phyloP scores from a whole-genome alignment of 2,113 vertebrate genomes.

The Neomonachus schauinslandi region DNA sequence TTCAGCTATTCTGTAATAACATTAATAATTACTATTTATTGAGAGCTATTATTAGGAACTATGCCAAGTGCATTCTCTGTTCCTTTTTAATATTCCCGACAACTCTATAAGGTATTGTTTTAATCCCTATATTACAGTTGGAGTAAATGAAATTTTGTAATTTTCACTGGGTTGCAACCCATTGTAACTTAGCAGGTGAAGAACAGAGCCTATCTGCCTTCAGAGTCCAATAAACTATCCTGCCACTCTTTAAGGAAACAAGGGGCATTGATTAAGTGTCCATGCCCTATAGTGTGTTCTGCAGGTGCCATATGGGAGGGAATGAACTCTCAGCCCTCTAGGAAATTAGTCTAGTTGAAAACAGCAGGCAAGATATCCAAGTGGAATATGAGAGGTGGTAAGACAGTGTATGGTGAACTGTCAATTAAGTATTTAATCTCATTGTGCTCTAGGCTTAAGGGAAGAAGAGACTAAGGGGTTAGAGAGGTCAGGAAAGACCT shows the following conservation, averaged over 20 bases:
- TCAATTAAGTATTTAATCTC: neutral
- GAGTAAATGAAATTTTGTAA: neutral
- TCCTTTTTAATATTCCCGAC: neutral
- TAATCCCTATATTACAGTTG: neutral
- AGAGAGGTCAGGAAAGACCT: neutral
- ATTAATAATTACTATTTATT: slow-evolving; percentile 73
- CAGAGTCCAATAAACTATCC: neutral
- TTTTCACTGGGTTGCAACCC: neutral
- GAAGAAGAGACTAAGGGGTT: neutral
- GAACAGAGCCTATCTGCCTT: neutral
- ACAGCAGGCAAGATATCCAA: neutral
- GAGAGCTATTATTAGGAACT: slow-evolving; percentile 68
- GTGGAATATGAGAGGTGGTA: neutral
- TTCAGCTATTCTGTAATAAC: slow-evolving; percentile 43
- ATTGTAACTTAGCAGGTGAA: neutral
- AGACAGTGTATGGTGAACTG: neutral
- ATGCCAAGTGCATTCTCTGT: slow-evolving; percentile 52
- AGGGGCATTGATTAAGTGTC: neutral
- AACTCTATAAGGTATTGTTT: neutral
- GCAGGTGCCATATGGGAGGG: neutral
- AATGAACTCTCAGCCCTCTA: neutral
- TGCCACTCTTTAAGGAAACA: neutral
- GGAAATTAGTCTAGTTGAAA: slow-evolving; percentile 9
- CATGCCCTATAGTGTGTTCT: neutral
- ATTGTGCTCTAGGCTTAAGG: neutral